A percentile compares a stretch with the other conserved stretches of the same genome.
Conservation (phyloP, 2,113 vertebrate species). For the Carettochelys insculpta region DNA sequence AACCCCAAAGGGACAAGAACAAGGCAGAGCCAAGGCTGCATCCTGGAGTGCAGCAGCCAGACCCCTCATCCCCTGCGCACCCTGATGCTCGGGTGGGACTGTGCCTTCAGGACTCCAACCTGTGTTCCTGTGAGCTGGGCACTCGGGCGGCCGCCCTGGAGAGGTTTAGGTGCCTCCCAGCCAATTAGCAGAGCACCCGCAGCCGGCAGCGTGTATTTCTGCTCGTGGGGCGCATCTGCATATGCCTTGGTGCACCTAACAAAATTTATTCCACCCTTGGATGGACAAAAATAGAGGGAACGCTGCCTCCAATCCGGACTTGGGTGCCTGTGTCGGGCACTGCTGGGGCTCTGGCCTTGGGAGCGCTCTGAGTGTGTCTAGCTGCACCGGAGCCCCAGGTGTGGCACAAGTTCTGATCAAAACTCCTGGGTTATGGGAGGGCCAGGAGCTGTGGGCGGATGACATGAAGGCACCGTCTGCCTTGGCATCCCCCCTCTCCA, state of each 20-base stretch:
- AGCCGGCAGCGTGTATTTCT: too few species aligned
- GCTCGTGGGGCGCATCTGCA: too few species aligned
- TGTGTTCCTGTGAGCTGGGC: too few species aligned
- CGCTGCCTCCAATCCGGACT: too few species aligned
- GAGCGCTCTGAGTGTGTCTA: background rate
- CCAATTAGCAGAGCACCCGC: too few species aligned
- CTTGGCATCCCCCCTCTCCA: background rate
- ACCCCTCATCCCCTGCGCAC: background rate
- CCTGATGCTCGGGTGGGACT: background rate
- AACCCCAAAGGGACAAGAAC: background rate
- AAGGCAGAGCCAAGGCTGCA: background rate
- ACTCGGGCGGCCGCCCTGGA: too few species aligned
- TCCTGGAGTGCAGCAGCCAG: background rate
- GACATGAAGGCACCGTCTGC: background rate
- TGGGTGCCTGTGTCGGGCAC: background rate
- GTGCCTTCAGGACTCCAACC: background rate
- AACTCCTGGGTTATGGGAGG: background rate
- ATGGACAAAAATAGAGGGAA: too few species aligned
- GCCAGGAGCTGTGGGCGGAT: background rate
- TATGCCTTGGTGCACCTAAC: too few species aligned
- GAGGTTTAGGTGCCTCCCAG: too few species aligned
- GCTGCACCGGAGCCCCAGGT: background rate
- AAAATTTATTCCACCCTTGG: too few species aligned
- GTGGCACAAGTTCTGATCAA: background rate
- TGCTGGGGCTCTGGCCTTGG: background rate